These are phyloP conservation scores for Ficedula albicollis DNA, from an alignment of 2,797 vertebrate genomes.

Conservation along the genomic window DNA sequence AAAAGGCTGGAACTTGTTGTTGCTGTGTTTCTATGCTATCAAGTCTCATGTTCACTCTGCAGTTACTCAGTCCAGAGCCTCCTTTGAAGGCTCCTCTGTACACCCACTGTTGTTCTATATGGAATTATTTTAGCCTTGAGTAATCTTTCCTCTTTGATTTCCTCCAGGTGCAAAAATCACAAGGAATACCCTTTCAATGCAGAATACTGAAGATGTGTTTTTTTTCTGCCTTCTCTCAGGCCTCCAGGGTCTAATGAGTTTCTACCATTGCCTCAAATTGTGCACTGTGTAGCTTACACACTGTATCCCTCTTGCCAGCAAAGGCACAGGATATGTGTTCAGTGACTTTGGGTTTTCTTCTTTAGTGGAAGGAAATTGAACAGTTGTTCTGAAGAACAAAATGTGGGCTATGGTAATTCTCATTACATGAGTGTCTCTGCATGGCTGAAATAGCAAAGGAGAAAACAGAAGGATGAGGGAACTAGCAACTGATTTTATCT, in stretches of 20 bases:
- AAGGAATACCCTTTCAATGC: slow-evolving; percentile 59
- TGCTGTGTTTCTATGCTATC: not conserved
- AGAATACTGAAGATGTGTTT: slow-evolving; percentile 12
- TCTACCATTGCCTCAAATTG: not conserved
- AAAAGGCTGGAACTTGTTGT: not conserved
- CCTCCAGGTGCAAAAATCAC: slow-evolving; percentile 45
- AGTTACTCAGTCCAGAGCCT: not conserved
- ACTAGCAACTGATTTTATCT: not conserved
- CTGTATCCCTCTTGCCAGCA: not conserved
- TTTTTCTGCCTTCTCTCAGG: not conserved
- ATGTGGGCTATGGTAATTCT: not conserved
- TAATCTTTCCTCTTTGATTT: not conserved
- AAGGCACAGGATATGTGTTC: not conserved
- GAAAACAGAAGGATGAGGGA: not conserved
- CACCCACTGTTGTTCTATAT: not conserved
- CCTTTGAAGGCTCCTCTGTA: not conserved
- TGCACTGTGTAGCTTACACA: not conserved
- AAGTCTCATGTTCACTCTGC: not conserved
- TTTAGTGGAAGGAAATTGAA: not conserved
- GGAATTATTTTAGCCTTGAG: not conserved
- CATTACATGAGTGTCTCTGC: not conserved
- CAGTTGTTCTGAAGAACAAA: not conserved
- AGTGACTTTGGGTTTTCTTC: not conserved
- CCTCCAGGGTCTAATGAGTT: not conserved
- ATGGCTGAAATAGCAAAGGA: not conserved